phyloP scores from a whole-genome alignment of 2,113 vertebrate species.

The Pitta sordida region DNA sequence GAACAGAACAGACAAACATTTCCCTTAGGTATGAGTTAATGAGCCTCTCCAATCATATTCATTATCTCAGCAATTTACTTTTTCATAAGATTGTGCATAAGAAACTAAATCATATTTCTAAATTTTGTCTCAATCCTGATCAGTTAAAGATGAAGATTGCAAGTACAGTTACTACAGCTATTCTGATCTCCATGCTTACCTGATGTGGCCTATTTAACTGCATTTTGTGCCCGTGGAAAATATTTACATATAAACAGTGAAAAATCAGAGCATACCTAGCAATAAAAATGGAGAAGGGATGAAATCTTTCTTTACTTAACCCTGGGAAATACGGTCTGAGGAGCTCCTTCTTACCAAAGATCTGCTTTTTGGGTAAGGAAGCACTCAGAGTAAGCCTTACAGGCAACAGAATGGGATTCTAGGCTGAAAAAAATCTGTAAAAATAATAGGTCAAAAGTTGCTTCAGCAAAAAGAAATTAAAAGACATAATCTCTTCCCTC shows the following conservation, averaged over 20 bases:
- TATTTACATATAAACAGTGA: fast-evolving
- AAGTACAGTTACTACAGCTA: neutral
- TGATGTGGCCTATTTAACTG: neutral
- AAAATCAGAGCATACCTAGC: neutral
- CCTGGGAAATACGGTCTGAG: neutral
- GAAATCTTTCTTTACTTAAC: neutral
- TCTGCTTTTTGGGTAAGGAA: neutral
- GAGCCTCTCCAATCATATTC: conserved; percentile 77
- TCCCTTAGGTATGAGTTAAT: conserved; percentile 80
- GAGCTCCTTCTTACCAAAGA: neutral
- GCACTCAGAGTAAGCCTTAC: neutral
- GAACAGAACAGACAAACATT: conserved; percentile 70
- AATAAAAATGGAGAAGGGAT: neutral
- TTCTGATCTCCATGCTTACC: neutral
- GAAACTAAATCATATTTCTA: conserved; percentile 10
- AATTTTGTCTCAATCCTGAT: neutral
- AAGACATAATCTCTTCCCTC: neutral
- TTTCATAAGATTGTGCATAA: neutral
- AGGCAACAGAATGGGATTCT: neutral
- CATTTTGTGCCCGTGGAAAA: neutral
- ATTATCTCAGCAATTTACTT: conserved; percentile 74
- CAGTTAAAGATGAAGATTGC: neutral
- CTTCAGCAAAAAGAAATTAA: neutral
- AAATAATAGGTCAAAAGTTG: neutral
- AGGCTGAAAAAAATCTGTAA: neutral